Evolutionary conservation across 2,113 vertebrate species (phyloP), one percentile per base, ranked within the genome.

Genomic region (Pedionomus torquatus): DNA sequence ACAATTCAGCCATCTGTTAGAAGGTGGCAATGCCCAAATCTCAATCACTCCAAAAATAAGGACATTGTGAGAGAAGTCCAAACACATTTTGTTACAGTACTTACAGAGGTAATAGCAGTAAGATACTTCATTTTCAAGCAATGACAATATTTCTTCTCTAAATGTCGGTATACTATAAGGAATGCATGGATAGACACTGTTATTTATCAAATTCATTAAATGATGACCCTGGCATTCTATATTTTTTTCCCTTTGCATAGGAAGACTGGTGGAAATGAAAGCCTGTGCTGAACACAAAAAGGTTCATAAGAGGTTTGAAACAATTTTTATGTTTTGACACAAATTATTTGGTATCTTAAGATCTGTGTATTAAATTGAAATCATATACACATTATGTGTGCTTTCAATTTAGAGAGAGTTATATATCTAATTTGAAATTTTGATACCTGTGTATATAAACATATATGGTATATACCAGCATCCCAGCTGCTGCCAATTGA

Each of bases 1-100:
- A 95, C 75, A 31, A 86, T 54, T 84, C 74, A 76, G 13, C 70
- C 90, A 95, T 96, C 91, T 97, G 84, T 90, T 97, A 71, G 54
- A 89, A 93, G 69, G 55, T 54, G 24, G 83, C 75, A 94, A 84
- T 89, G 60, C 31, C 49, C 54, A 91, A 95, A 87, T 84, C 43
- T 89, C 87, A 95, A 84, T 74, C 44, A 76, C 51, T 6, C 25
- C 35, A 76, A 76, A 95, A 91, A 58, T 39, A 76, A 87, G 31
- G 63, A 61, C 16, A 85, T 43, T 91, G 23, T 92, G 24, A 87
- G 39, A 79, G 21, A 84, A 95, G 58, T 69, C 46, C 39, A 92
- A 78, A 71, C 19, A n/a, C 65, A 20, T 86, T 77, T 83, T 57
- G n/a, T 69, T 55, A 63, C 14, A 87, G 57, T 70, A 60, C 43